A percentile compares a stretch with the other conserved stretches of the same genome.
These are phyloP conservation scores for Apeltes quadracus DNA, from an alignment of 2,113 vertebrate genomes.

Conservation along the genomic window DNA sequence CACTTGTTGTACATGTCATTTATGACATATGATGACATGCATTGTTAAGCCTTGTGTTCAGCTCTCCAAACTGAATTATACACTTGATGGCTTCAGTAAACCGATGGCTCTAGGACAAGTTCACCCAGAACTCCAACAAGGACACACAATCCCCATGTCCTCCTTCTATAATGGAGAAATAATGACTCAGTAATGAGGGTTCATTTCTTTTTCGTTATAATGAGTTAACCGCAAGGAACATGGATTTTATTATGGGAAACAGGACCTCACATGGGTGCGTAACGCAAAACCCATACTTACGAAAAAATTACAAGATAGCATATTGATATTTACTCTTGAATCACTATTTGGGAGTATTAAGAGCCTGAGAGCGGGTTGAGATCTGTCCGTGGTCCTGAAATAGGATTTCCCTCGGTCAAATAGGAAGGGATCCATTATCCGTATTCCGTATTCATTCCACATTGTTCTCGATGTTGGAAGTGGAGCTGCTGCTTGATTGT, in stretches of 20 bases:
- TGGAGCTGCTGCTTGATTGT: not conserved
- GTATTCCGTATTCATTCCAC: slow-evolving; percentile 24
- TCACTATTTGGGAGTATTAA: not conserved
- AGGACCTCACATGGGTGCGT: not conserved
- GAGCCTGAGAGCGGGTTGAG: not conserved
- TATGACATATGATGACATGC: slow-evolving; percentile 15
- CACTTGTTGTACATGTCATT: slow-evolving; percentile 1
- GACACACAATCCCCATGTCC: slow-evolving; percentile 16
- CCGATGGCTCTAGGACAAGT: slow-evolving; percentile 52
- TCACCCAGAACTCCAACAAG: slow-evolving; percentile 44
- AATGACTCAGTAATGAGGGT: slow-evolving; percentile 31
- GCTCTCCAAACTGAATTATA: slow-evolving; percentile 46
- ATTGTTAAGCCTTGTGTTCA: slow-evolving; percentile 38
- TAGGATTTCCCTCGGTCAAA: slow-evolving; percentile 14
- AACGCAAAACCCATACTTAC: not conserved
- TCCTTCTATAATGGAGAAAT: slow-evolving; percentile 37
- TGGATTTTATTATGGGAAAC: not conserved
- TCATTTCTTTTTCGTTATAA: not conserved
- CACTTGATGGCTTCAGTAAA: slow-evolving; percentile 19
- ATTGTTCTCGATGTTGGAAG: not conserved
- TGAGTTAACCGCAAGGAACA: not conserved
- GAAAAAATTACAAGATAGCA: not conserved
- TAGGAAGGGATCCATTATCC: slow-evolving; percentile 47
- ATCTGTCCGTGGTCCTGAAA: slow-evolving; percentile 59
- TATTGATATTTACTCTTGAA: not conserved